Percentiles rank a stretch among this genome's conserved stretches.
phyloP scores from a whole-genome alignment of 2,888 invertebrate species.

The Ommatoiulus sabulosus region DNA sequence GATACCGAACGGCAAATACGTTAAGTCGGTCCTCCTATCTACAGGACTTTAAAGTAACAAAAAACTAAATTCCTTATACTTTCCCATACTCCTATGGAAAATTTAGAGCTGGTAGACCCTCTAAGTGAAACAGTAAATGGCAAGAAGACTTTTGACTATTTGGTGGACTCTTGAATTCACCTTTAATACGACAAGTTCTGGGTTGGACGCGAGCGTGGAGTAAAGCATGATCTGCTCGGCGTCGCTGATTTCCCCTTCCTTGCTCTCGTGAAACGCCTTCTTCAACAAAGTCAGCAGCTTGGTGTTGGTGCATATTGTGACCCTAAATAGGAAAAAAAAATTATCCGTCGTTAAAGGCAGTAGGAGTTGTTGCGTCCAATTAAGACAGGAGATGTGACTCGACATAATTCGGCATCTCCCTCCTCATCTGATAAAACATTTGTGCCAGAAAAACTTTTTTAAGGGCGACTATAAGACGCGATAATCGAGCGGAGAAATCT shows the following conservation, averaged over 20 bases:
- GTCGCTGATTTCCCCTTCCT: slow-evolving; percentile 59
- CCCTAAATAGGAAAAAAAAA: slow-evolving; percentile 56
- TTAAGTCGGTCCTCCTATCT: no score
- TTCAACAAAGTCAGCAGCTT: slow-evolving; percentile 60
- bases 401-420: not conserved
- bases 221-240: slow-evolving; percentile 60
- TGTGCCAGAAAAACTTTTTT: not conserved
- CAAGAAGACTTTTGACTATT: no score
- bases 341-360: not conserved
- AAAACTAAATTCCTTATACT: no score
- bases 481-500: not conserved
- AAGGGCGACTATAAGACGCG: not conserved
- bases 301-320: slow-evolving; percentile 60
- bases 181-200: slow-evolving; percentile 60
- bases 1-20: no score
- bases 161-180: no score
- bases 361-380: no score
- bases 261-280: slow-evolving; percentile 61
- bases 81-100: no score
- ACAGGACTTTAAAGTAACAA: no score
- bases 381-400: no score
- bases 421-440: not conserved
- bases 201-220: slow-evolving; percentile 60
- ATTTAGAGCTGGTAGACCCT: no score
- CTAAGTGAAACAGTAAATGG: no score